A percentile compares a stretch with the other conserved stretches of the same genome.
These are phyloP conservation scores for Malurus leucopterus DNA, from an alignment of 2,797 vertebrate genomes.

Conservation along the genomic window DNA sequence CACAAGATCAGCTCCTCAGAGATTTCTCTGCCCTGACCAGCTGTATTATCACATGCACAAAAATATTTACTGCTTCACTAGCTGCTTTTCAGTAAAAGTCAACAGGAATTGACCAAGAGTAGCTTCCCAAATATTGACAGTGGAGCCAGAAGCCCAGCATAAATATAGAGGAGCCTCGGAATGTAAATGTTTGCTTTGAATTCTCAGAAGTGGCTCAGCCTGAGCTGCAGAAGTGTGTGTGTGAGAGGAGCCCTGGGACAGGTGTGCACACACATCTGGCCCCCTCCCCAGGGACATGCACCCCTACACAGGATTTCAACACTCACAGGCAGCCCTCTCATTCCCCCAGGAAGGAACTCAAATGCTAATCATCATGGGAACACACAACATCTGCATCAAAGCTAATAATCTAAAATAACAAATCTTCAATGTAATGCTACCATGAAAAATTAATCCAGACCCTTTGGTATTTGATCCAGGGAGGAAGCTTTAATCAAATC, in stretches of 20 bases:
- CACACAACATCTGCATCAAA: neutral
- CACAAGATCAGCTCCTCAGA: neutral
- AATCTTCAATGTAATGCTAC: slow-evolving; percentile 1
- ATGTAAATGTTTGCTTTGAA: slow-evolving; percentile 57
- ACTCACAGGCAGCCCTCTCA: neutral
- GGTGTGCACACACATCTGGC: neutral
- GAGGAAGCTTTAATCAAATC: neutral
- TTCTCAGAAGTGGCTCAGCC: neutral
- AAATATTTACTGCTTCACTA: slow-evolving; percentile 36
- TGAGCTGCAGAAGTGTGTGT: neutral
- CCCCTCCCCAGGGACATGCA: neutral
- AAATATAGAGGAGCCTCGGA: slow-evolving; percentile 52
- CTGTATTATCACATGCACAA: slow-evolving; percentile 22
- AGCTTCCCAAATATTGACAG: slow-evolving; percentile 50
- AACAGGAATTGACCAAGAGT: slow-evolving; percentile 50
- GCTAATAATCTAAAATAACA: neutral
- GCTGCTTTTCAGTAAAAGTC: slow-evolving; percentile 41
- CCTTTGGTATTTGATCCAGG: neutral
- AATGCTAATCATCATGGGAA: neutral
- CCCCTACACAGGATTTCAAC: neutral
- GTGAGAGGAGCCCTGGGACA: neutral
- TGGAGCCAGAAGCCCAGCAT: slow-evolving; percentile 9
- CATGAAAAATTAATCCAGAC: neutral
- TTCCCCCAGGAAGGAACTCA: neutral
- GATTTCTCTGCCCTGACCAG: neutral